phyloP scores from a whole-genome alignment of 2,797 vertebrate species.

The Apogon hyalosoma region DNA sequence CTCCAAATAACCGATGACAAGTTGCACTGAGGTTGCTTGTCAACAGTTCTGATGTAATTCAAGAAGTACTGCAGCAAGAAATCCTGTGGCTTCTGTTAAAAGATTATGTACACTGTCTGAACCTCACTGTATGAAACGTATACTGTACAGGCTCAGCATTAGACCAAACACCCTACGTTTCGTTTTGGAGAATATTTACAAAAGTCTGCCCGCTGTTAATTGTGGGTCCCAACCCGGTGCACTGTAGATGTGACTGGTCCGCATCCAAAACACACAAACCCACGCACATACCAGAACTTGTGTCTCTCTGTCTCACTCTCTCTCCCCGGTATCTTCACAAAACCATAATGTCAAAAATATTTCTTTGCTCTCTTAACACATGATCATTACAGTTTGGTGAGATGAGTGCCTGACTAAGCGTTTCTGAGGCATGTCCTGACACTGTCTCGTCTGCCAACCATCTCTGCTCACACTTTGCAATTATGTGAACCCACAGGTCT shows the following conservation, averaged over 20 bases:
- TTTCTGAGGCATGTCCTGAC: conserved; percentile 77
- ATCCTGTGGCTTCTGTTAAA: conserved; percentile 57
- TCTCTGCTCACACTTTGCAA: conserved; percentile 77
- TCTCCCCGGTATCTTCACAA: conserved; percentile 60
- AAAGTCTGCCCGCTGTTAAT: conserved; percentile 70
- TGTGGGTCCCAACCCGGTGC: conserved; percentile 61
- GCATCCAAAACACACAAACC: conserved; percentile 75
- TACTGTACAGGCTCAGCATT: conserved; percentile 37
- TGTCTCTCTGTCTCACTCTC: conserved; percentile 35
- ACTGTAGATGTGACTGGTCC: conserved; percentile 67
- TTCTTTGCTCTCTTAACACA: conserved; percentile 75
- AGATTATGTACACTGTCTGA: conserved; percentile 37
- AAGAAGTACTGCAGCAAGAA: conserved; percentile 36
- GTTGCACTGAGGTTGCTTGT: conserved; percentile 33
- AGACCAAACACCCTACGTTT: conserved; percentile 55
- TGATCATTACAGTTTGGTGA: conserved; percentile 79
- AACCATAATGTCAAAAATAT: conserved; percentile 79
- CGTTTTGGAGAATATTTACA: conserved; percentile 65
- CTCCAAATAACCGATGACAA: conserved; percentile 55
- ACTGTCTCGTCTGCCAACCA: conserved; percentile 71
- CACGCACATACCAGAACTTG: conserved; percentile 66
- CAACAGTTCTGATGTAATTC: conserved; percentile 41
- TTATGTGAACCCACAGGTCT: conserved; percentile 68
- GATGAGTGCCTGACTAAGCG: conserved; percentile 77
- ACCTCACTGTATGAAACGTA: conserved; percentile 44